Evolutionary conservation across 2,888 invertebrate species (phyloP), one percentile per base, ranked within the genome.

Genomic region (Folsomia manolachei): DNA sequence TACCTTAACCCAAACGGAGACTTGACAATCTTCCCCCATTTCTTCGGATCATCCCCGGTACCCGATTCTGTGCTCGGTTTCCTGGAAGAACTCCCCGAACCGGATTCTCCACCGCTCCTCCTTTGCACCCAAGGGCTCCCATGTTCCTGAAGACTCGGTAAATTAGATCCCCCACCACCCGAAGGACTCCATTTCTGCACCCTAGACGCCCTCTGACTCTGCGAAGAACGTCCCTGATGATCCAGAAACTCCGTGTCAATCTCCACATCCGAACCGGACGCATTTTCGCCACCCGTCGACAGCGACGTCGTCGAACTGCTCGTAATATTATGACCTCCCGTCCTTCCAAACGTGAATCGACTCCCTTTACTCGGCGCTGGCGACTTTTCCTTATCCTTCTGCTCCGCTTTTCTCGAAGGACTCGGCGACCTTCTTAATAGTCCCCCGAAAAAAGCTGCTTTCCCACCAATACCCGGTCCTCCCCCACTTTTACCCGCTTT

Each of bases 201-300:
- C 9, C 78, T 71, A 69, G 75, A 80, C 4, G 39, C 39, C 39
- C 39, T 39, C 39, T 39, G 39, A 56, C 80, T 62, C 61, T 91
- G 91, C 27, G 91, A 91, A 71, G 90, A 90, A 63, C 91, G 86
- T 0, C 91, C 91, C 82, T 91, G 91, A 76, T 91, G 88, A 85
- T 91, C 91, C 79, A 92, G 84, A 77, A 92, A 86, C 0, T 76
- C 79, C 1, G 77, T 70, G 27, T 80, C 81, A 82, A 91, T 61
- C 53, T 77, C 77, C 19, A 74, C 71, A n/a, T 79, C 79, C 23
- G 62, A 53, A 19, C 72, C 53, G 0, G 68, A 4, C 63, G 24
- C 71, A 52, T 72, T 67, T 7, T 56, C 62, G 14, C 4, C 7
- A 14, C 4, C 39, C 23, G 21, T 63, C 0, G 63, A 60, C 25